phyloP scores from a whole-genome alignment of 2,888 invertebrate species.

The Mythimna ferrago region DNA sequence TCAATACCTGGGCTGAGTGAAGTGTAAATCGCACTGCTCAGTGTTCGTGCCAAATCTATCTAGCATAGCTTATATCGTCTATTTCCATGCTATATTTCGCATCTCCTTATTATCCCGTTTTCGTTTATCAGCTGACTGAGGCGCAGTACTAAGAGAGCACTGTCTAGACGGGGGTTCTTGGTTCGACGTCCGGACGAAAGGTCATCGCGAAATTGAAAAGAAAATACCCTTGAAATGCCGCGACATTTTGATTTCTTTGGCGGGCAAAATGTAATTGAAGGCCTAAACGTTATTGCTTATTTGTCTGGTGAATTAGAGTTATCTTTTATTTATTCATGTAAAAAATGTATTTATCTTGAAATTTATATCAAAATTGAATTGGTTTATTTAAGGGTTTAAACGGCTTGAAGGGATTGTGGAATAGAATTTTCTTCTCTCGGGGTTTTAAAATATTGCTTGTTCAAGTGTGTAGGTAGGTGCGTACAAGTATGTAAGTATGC shows the following conservation, averaged over 20 bases:
- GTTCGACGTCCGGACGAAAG: slow-evolving; percentile 86
- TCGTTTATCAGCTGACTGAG: slow-evolving; percentile 67
- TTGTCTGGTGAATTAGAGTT: slow-evolving; percentile 45
- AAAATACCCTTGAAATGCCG: slow-evolving; percentile 76
- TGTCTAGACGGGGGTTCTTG: slow-evolving; percentile 84
- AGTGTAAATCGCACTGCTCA: slow-evolving; percentile 44
- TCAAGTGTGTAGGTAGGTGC: slow-evolving; percentile 19
- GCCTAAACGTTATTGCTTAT: slow-evolving; percentile 65
- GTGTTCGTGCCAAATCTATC: slow-evolving; percentile 56
- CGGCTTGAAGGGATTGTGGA: slow-evolving; percentile 1
- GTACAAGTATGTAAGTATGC: slow-evolving; percentile 35
- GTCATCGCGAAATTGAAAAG: slow-evolving; percentile 84
- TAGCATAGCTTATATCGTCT: slow-evolving; percentile 11
- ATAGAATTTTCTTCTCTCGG: slow-evolving; percentile 24
- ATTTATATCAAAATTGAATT: slow-evolving; percentile 41
- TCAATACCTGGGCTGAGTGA: slow-evolving; percentile 43
- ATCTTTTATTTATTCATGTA: slow-evolving; percentile 47
- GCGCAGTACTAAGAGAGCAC: slow-evolving; percentile 69
- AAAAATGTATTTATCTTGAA: slow-evolving; percentile 32
- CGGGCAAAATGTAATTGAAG: slow-evolving; percentile 68
- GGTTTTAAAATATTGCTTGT: slow-evolving; percentile 44
- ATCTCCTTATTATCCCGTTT: slow-evolving; percentile 67
- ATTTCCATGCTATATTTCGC: slow-evolving; percentile 54
- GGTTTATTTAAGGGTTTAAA: slow-evolving; percentile 30
- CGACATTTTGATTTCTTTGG: slow-evolving; percentile 64